These are phyloP conservation scores for Asteroscopus sphinx DNA, from an alignment of 2,888 invertebrate species.

Conservation along the genomic window DNA sequence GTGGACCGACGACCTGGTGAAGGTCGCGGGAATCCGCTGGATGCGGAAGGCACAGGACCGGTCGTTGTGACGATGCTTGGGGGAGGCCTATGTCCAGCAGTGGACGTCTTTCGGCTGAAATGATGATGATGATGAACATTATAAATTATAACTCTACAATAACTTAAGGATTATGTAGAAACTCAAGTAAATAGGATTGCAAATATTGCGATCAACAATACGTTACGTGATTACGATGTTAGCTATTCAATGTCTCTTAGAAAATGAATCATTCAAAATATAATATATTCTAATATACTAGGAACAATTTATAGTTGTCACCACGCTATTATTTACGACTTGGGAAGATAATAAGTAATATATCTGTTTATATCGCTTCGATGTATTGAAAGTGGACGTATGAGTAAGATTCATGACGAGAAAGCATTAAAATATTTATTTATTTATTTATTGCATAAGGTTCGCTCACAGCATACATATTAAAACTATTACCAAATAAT, in stretches of 20 bases:
- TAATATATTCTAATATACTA: conserved; percentile 32
- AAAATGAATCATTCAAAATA: conserved; percentile 43
- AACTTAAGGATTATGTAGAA: conserved; percentile 2
- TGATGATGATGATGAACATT: too few species aligned
- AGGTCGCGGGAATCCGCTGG: too few species aligned
- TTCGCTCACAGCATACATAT: too few species aligned
- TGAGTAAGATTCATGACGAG: conserved; percentile 5
- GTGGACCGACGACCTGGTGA: too few species aligned
- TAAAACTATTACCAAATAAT: too few species aligned
- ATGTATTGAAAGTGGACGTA: conserved; percentile 12
- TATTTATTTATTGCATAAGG: too few species aligned
- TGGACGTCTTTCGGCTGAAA: too few species aligned
- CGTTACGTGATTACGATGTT: conserved; percentile 19
- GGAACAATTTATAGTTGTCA: conserved; percentile 46
- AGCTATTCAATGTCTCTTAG: conserved; percentile 16
- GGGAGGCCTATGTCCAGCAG: too few species aligned
- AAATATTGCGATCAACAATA: conserved; percentile 21
- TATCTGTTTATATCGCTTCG: conserved; percentile 27
- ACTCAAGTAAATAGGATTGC: conserved; percentile 27
- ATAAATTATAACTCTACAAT: too few species aligned
- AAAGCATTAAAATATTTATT: conserved; percentile 23
- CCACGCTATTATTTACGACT: conserved; percentile 37
- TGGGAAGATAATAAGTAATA: conserved; percentile 40
- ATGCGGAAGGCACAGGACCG: too few species aligned
- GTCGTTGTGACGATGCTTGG: too few species aligned